Base-by-base conservation (phyloP, 2,888 invertebrate genomes). In the Cetonia aurata region DNA sequence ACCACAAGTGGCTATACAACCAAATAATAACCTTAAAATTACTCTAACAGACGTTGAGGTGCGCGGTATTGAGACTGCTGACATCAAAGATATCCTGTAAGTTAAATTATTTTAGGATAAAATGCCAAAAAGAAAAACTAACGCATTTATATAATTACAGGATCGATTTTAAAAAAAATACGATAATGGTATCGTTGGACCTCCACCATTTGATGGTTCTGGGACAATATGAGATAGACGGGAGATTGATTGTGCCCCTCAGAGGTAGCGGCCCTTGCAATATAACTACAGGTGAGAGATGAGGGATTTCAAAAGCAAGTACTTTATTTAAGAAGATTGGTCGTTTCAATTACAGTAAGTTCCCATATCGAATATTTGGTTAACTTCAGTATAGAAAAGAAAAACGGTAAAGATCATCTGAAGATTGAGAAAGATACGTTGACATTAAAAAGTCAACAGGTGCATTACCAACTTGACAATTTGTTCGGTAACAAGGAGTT, bases 51-150 rank as follows among this genome's bases (percentile, higher is more conserved):
- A 80, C 69, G 12, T 71, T 0, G 62, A 71, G 6, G 55, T 79
- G n/a, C 46, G 44, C 42, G 79, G 79, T 59, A 56, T 79, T 13
- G 76, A 77, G 13, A 73, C 73, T 15, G 53, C 74, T 2, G 65
- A 62, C 19, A 37, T 77, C 8, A 71, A 72, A 31, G 72, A 75
- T 19, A 41, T 74, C 4, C 56, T 70, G 79, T 79, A 74, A 72
- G 75, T 73, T 48, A 1, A 1, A 37, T 19, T 66, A n/a, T 42
- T 8, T 46, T 25, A 10, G 25, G 4, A 8, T 25, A 57, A 17
- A 57, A 50, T 33, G 10, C 17, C 6, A 17, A 33, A 17, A n/a
- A 67, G 13, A 53, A 15, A 17, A 9, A n/a, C 37, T 33, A 66
- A 25, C 25, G 25, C 41, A n/a, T 42, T 0, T 19, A 19, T 13